phyloP scores from a whole-genome alignment of 2,888 invertebrate species.

The Caenorhabditis sp. region DNA sequence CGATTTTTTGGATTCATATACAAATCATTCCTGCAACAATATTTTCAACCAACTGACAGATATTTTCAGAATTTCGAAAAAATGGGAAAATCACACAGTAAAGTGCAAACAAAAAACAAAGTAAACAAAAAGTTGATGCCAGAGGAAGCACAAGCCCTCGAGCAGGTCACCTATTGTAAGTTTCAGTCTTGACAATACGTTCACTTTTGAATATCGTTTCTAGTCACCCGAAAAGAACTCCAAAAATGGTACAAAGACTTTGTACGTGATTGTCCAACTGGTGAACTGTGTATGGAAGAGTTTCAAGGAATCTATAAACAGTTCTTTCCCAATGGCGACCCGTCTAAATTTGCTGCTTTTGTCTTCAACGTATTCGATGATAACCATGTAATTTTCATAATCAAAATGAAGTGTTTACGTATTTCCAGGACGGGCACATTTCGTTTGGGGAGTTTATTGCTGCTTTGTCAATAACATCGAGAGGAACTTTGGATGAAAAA shows the following conservation, averaged over 20 bases:
- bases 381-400: conserved; percentile 86
- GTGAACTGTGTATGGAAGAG: conserved; percentile 80
- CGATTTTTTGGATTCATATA: too few relatives aligned
- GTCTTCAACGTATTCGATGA: conserved; percentile 99
- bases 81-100: conserved; percentile 72
- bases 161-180: conserved; percentile 76
- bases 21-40: too few relatives aligned
- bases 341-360: conserved; percentile 96
- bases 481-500: conserved; percentile 79
- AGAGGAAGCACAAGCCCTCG: conserved; percentile 74
- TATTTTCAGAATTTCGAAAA: not conserved
- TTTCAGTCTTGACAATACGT: conserved; percentile 7
- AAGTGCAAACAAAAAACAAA: conserved; percentile 69
- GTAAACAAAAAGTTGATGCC: conserved; percentile 74
- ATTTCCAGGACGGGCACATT: conserved; percentile 74
- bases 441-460: conserved; percentile 78
- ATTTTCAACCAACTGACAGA: too few relatives aligned
- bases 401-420: not conserved
- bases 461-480: conserved; percentile 78
- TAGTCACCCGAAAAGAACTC: conserved; percentile 80
- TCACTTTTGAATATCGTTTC: conserved; percentile 60
- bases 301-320: conserved; percentile 86
- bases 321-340: conserved; percentile 99
- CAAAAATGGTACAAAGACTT: conserved; percentile 81
- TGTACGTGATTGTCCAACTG: conserved; percentile 81